Base-by-base conservation (phyloP, 2,113 vertebrate genomes). In the Cervus canadensis region DNA sequence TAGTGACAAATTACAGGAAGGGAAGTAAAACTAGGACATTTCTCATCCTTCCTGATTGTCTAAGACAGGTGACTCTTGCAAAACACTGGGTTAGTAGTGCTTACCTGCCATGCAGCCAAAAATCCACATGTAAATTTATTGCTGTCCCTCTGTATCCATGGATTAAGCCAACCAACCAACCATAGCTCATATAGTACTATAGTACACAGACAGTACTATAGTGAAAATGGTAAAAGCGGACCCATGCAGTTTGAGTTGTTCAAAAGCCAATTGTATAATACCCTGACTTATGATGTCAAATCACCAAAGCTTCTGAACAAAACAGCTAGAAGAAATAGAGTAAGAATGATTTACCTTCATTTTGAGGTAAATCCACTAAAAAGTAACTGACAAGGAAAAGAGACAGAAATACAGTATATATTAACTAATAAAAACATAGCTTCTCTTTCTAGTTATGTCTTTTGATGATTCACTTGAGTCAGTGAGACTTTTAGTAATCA, bases 401-500 rank as follows among this genome's bases (percentile, higher is more conserved):
- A 93, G 30, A 90, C 45, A 92, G 12, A 36, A 78, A 92, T 43
- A 76, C 17, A 81, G 12, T 25, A n/a, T 82, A 86, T 56, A 91
- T 92, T 88, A 82, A 71, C 25, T 59, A 36, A 28, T 76, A 48
- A 87, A 86, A 87, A 21, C 50, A 56, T 6, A 93, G 28, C 84
- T 89, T 92, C 5, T 60, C 26, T 95, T 94, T 67, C 7, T 81
- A 86, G 14, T 36, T 92, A 84, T 33, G 6, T 62, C 17, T 89
- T 81, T 67, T 23, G 79, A 54, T 25, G 9, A 95, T 89, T 74
- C 59, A 79, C 17, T 78, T 97, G 94, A 93, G 54, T 28, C 25
- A 90, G n/a, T 67, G 21, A 83, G 6, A 36, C 30, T 89, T 92
- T 95, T 85, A 86, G 13, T 56, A 95, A 84, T 78, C 82, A 74